Conservation (phyloP, 2,888 invertebrate genomes). For the Epinotia brunnichana region DNA sequence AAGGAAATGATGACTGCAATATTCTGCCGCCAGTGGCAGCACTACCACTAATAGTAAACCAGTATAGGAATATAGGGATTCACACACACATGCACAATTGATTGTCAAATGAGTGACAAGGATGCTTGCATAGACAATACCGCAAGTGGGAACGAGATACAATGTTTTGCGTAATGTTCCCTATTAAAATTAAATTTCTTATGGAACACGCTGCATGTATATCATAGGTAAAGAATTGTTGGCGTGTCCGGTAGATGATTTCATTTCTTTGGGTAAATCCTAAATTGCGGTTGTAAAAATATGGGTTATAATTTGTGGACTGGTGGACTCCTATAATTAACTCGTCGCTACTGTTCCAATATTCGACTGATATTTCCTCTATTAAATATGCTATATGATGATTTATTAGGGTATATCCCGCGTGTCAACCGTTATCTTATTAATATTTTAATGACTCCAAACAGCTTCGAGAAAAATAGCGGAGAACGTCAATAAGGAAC, state of each 20-base stretch:
- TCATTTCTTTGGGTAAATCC: not conserved
- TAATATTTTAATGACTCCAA: constrained; percentile 41
- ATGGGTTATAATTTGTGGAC: not conserved
- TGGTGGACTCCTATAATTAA: not conserved
- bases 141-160: no score
- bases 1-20: no score
- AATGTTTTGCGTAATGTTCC: no score
- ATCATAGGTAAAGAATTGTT: not conserved
- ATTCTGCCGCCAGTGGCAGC: no score
- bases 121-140: no score
- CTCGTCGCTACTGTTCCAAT: constrained; percentile 26
- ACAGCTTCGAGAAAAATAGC: constrained; percentile 35
- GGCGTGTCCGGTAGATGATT: not conserved
- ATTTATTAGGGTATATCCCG: constrained; percentile 14
- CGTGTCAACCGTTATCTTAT: constrained; percentile 42
- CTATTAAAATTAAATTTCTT: no score
- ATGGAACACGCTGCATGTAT: no score
- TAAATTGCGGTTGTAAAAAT: not conserved
- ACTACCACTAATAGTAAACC: no score
- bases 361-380: not conserved
- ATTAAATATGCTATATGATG: constrained; percentile 21
- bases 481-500: constrained; percentile 46
- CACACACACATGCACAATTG: no score
- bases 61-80: no score
- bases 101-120: no score